Percentiles rank a stretch among this genome's conserved stretches.
Evolutionary conservation across 2,797 vertebrate genomes (phyloP).

Genomic region (Falco naumanni): DNA sequence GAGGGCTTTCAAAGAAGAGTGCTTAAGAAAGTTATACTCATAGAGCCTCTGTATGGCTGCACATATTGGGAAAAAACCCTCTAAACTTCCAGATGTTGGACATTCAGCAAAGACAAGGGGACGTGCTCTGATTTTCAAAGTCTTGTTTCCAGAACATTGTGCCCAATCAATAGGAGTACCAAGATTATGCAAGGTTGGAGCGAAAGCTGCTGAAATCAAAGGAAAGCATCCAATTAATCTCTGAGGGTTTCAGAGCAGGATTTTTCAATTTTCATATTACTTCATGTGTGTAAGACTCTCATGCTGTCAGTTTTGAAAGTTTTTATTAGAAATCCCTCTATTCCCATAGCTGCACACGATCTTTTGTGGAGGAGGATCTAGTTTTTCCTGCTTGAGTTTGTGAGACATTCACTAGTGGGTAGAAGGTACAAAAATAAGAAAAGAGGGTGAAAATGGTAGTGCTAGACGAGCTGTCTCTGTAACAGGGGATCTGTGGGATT

Average conservation of each 20-base stretch:
- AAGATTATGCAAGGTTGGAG: not conserved
- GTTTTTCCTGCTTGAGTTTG: not conserved
- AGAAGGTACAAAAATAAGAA: not conserved
- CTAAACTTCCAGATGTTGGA: not conserved
- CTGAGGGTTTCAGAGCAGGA: not conserved
- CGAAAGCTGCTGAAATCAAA: not conserved
- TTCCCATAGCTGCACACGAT: too few species aligned
- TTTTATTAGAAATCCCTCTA: not conserved
- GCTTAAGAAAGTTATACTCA: not conserved
- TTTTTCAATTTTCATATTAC: not conserved
- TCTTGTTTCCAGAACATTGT: not conserved
- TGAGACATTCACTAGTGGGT: not conserved
- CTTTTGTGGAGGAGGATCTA: not conserved
- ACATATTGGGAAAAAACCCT: not conserved
- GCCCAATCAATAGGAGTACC: not conserved
- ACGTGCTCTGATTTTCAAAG: not conserved
- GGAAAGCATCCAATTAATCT: not conserved
- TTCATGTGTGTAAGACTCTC: not conserved
- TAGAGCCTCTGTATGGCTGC: not conserved
- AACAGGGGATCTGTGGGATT: accelerated
- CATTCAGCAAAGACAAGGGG: not conserved
- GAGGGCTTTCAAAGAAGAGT: not conserved
- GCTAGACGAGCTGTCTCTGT: not conserved
- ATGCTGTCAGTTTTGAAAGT: not conserved
- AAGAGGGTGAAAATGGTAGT: not conserved